These are phyloP conservation scores for Holacanthella duospinosa DNA, from an alignment of 2,888 invertebrate species.

Conservation along the genomic window DNA sequence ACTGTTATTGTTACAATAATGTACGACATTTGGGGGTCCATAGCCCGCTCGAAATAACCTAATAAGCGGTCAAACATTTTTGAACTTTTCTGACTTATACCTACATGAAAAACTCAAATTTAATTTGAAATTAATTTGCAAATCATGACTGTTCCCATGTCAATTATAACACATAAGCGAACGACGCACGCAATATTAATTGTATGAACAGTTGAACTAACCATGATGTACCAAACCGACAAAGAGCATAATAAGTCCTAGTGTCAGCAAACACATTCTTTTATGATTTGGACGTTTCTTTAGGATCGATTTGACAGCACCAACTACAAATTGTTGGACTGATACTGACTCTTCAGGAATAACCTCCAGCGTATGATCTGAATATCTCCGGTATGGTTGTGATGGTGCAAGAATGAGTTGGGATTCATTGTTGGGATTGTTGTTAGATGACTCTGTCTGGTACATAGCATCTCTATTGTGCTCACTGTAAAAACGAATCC, in stretches of 20 bases:
- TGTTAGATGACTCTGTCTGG: not conserved
- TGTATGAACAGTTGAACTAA: conserved; percentile 14
- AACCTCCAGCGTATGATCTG: not conserved
- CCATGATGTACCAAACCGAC: conserved; percentile 33
- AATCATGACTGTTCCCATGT: no score
- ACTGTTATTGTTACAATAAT: no score
- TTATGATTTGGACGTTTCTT: conserved; percentile 32
- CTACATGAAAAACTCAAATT: no score
- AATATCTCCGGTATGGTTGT: not conserved
- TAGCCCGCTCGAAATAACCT: no score
- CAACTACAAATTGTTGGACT: conserved; percentile 31
- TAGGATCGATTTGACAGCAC: conserved; percentile 31
- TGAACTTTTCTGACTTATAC: no score
- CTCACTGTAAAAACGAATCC: conserved; percentile 32
- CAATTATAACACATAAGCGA: no score
- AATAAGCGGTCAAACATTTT: no score
- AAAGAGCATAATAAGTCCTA: conserved; percentile 31
- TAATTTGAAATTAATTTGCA: no score
- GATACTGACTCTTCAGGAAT: conserved; percentile 5
- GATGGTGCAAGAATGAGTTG: not conserved
- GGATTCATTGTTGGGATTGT: not conserved
- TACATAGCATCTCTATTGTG: conserved; percentile 15
- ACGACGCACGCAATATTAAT: no score
- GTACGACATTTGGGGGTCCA: no score
- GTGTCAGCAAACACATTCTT: conserved; percentile 31